Percentiles rank a stretch among this genome's conserved stretches.
Conservation (phyloP, 2,888 invertebrate genomes). For the Acanthosoma haemorrhoidale region DNA sequence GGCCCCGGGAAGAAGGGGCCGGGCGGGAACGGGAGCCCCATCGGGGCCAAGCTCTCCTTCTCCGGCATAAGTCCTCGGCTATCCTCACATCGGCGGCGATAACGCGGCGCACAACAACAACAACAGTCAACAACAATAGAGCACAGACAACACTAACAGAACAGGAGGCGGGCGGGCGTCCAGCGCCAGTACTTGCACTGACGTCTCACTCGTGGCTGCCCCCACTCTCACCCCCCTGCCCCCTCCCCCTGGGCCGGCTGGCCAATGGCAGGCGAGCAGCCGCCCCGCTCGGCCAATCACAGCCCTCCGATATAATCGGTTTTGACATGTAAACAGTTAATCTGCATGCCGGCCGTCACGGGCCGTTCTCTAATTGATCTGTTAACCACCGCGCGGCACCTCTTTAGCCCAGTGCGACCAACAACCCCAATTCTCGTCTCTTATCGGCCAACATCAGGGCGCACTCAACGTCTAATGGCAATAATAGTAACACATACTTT, state of each 20-base stretch:
- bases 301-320: constrained; percentile 29
- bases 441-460: neutral
- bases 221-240: neutral
- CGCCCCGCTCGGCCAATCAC: constrained; percentile 27
- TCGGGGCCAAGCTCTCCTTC: constrained; percentile 40
- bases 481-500: too few species aligned
- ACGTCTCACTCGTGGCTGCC: constrained; percentile 23
- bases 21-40: constrained; percentile 44
- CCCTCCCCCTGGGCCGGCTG: neutral
- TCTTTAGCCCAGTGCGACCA: neutral
- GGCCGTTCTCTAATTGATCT: constrained; percentile 31
- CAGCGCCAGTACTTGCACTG: constrained; percentile 25
- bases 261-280: constrained; percentile 2
- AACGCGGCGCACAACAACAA: neutral
- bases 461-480: too few species aligned
- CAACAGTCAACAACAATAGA: neutral
- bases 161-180: neutral
- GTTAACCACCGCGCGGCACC: constrained; percentile 23
- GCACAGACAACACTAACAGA: neutral
- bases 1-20: constrained; percentile 57
- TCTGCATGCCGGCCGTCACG: constrained; percentile 33
- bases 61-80: constrained; percentile 39
- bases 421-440: neutral
- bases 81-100: neutral
- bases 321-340: constrained; percentile 38